Percentiles rank a stretch among this genome's conserved stretches.
Conservation (phyloP, 2,113 vertebrate genomes). For the Aepyceros melampus region DNA sequence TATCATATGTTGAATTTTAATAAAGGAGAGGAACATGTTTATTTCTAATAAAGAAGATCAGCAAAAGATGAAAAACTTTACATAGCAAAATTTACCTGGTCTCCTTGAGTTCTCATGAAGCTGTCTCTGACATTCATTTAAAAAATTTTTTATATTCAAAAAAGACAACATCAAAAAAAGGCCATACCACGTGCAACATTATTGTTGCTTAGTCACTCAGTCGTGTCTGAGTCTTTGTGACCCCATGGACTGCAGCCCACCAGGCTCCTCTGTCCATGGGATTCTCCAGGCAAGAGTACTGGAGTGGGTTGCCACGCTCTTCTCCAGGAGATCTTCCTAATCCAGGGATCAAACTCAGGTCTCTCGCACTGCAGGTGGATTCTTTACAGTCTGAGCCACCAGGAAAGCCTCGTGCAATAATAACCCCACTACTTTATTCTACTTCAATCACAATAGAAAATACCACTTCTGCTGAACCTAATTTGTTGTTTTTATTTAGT, state of each 20-base stretch:
- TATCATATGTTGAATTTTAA: background rate
- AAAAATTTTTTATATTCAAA: background rate
- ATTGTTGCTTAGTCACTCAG: background rate
- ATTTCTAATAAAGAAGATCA: background rate
- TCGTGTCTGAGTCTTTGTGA: accelerated
- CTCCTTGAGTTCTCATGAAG: background rate
- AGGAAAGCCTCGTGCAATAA: background rate
- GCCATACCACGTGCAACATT: accelerated
- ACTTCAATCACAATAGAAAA: background rate
- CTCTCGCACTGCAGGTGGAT: background rate
- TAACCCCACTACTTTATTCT: background rate
- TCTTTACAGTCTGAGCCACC: background rate
- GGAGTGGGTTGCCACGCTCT: background rate
- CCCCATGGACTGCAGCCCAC: background rate
- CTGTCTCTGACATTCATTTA: background rate
- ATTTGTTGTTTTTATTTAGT: background rate
- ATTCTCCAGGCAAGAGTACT: background rate
- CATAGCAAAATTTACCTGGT: background rate
- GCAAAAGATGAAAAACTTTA: background rate
- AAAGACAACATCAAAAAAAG: background rate
- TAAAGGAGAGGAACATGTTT: background rate
- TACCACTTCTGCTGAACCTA: background rate
- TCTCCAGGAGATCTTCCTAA: background rate
- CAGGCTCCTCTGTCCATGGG: background rate
- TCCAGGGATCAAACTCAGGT: background rate